A percentile compares a stretch with the other conserved stretches of the same genome.
phyloP scores from a whole-genome alignment of 2,113 vertebrate genomes.

The Condylura cristata region DNA sequence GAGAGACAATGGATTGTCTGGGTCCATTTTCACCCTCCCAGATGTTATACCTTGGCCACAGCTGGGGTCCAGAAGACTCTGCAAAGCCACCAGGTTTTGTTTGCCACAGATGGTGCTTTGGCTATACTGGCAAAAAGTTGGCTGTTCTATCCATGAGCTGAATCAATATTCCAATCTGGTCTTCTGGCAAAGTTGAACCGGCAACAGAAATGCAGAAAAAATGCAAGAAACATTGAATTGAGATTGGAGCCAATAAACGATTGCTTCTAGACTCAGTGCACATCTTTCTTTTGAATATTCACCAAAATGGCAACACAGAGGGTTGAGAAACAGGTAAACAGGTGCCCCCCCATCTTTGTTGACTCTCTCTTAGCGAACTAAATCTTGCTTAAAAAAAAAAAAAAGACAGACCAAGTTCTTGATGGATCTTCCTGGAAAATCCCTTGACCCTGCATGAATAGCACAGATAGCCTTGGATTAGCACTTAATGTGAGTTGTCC shows the following conservation, averaged over 20 bases:
- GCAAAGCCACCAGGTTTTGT: not conserved
- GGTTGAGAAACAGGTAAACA: no score
- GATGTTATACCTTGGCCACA: not conserved
- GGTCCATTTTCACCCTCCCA: not conserved
- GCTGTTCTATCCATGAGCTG: not conserved
- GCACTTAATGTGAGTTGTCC: not conserved
- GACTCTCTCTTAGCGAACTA: not conserved
- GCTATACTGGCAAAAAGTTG: not conserved
- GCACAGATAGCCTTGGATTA: not conserved
- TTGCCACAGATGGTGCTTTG: slow-evolving; percentile 38
- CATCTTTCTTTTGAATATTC: not conserved
- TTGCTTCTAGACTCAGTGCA: not conserved
- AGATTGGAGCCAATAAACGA: not conserved
- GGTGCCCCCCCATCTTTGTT: no score
- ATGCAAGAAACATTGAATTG: not conserved
- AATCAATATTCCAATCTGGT: not conserved
- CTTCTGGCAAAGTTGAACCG: slow-evolving; percentile 4
- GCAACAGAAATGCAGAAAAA: not conserved
- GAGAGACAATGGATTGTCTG: not conserved
- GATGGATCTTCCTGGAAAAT: not conserved
- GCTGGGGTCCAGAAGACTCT: not conserved
- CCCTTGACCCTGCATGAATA: not conserved
- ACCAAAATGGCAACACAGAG: not conserved
- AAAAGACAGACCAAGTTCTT: not conserved
- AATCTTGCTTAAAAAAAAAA: not conserved